These are phyloP conservation scores for Cichladusa arquata DNA, from an alignment of 2,113 vertebrate species.

Conservation along the genomic window DNA sequence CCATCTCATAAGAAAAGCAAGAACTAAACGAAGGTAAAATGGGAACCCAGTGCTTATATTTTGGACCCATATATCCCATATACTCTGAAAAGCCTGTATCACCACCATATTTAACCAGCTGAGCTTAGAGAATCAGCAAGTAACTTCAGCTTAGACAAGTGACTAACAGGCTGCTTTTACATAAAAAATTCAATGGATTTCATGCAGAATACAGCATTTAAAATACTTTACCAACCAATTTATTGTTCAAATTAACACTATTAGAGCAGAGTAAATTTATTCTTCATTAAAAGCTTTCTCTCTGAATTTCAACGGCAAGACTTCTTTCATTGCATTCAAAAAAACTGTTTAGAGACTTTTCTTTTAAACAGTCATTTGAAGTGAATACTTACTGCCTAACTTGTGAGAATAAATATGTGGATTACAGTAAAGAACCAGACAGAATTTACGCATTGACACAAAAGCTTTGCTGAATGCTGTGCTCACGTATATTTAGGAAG, in stretches of 20 bases:
- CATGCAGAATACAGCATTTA: not conserved
- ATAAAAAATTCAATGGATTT: not conserved
- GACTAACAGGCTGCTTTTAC: not conserved
- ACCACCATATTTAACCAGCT: not conserved
- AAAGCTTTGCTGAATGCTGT: not conserved
- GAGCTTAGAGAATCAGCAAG: not conserved
- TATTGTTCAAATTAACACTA: not conserved
- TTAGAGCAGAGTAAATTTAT: not conserved
- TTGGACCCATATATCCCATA: not conserved
- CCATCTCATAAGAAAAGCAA: not conserved
- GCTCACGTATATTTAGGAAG: not conserved
- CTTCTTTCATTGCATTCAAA: not conserved
- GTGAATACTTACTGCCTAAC: not conserved
- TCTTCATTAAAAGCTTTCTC: not conserved
- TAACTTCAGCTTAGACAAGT: not conserved
- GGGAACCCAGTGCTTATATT: not conserved
- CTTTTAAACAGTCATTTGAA: not conserved
- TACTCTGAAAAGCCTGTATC: not conserved
- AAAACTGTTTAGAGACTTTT: not conserved
- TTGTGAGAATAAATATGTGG: not conserved
- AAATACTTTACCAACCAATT: not conserved
- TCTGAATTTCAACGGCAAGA: not conserved
- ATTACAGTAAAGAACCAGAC: not conserved
- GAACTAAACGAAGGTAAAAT: not conserved
- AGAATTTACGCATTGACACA: not conserved